Base-by-base conservation (phyloP, 2,888 invertebrate species). In the Melitaea athalia region DNA sequence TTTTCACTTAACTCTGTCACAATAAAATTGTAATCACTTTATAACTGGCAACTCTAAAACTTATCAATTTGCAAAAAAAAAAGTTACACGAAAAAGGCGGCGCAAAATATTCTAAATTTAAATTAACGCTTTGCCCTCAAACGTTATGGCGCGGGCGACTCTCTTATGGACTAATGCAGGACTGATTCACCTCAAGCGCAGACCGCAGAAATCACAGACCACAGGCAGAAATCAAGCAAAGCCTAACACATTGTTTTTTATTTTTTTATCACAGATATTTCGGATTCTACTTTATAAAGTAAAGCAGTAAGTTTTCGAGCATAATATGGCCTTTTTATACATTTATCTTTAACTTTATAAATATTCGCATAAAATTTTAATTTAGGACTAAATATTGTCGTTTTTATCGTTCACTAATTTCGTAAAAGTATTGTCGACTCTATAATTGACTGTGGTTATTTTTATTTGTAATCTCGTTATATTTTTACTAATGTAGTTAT, bases 141-240 rank as follows among this genome's bases (percentile, higher is more conserved):
- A 75, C 76, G 80, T 79, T 82, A 80, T 85, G 82, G 89, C 91
- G 90, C 92, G 92, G 75, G 90, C 92, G 89, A 78, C 86, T 86
- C 85, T 85, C 83, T 81, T 91, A 91, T 91, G 86, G 88, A 82
- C 90, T 90, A 87, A 89, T 87, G 84, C 85, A 83, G 81, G 81
- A 92, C 92, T 92, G 92, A 92, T 87, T 91, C 92, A 91, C 86
- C 84, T 82, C 83, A 78, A 79, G 86, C 85, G 85, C 85, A 79
- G 79, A 84, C 85, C 86, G 88, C 90, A 87, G 87, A 87, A 89
- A 86, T 87, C 84, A 86, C 81, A n/a, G n/a, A n/a, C n/a, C n/a
- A n/a, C n/a, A n/a, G n/a, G 88, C 90, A 87, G 87, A 87, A 89
- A 86, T 87, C 84, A 86, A 80, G 78, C 80, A 79, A 82, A 81